phyloP scores from a whole-genome alignment of 2,113 vertebrate genomes.

The Microtus montanus region DNA sequence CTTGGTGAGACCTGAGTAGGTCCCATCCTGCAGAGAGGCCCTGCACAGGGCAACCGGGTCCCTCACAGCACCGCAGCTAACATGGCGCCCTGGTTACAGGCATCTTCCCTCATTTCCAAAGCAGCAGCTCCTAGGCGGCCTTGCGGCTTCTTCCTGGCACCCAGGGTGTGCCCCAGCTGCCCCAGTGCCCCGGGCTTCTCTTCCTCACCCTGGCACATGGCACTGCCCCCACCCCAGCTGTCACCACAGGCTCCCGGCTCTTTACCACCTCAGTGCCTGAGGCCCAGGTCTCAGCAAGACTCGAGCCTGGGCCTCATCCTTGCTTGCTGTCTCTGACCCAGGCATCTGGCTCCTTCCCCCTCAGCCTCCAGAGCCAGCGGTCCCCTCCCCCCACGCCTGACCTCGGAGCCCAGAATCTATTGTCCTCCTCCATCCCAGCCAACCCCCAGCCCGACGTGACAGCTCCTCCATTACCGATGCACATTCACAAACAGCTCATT shows the following conservation, averaged over 20 bases:
- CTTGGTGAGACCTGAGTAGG: background rate
- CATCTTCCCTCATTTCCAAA: background rate
- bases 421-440: conserved; percentile 69
- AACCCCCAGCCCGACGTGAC: conserved; percentile 66
- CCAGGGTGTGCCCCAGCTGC: conserved; percentile 69
- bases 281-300: conserved; percentile 55
- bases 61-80: fast-evolving
- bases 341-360: conserved; percentile 32
- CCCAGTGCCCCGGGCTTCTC: conserved; percentile 69
- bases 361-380: background rate
- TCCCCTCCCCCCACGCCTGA: conserved; percentile 59
- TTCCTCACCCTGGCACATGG: conserved; percentile 53
- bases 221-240: conserved; percentile 59
- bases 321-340: background rate
- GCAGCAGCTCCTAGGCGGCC: conserved; percentile 62
- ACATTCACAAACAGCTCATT: conserved; percentile 79
- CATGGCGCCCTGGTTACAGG: background rate
- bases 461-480: conserved; percentile 70
- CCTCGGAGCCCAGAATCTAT: conserved; percentile 67
- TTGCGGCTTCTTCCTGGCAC: conserved; percentile 65
- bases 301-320: background rate
- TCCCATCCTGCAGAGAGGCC: background rate
- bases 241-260: conserved; percentile 57
- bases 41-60: background rate
- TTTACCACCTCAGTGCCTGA: conserved; percentile 54